phyloP scores from a whole-genome alignment of 2,888 invertebrate species.

The Trachelus iudaicus region DNA sequence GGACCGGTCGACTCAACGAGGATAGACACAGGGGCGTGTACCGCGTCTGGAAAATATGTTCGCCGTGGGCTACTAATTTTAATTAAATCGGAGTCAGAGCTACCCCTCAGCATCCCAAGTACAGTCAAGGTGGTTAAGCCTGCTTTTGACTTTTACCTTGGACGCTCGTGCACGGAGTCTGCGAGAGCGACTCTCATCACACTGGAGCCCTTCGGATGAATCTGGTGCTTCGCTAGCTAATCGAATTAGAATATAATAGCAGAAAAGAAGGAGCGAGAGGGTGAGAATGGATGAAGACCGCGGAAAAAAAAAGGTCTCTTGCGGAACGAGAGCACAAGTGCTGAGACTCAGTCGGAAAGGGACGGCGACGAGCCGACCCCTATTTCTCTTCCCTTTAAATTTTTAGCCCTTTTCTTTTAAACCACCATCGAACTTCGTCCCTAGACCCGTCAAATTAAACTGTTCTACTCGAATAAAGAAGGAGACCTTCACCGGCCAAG shows the following conservation, averaged over 20 bases:
- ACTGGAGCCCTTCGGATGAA: not conserved
- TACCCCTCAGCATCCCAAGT: conserved; percentile 36
- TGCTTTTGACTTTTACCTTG: conserved; percentile 24
- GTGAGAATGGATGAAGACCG: no score
- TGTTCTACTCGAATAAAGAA: not conserved
- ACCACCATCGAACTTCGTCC: not conserved
- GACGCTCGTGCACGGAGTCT: not conserved
- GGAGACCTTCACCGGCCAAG: not conserved
- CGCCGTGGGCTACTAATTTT: conserved; percentile 52
- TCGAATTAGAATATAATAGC: not conserved
- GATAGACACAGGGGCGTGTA: conserved; percentile 30
- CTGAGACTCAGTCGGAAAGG: not conserved
- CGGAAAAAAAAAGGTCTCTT: no score
- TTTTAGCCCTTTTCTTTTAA: not conserved
- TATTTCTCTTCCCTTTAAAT: not conserved
- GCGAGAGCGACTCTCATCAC: not conserved
- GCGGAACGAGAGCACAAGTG: not conserved
- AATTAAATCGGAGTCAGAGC: conserved; percentile 54
- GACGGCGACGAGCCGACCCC: not conserved
- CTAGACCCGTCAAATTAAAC: not conserved
- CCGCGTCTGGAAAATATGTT: conserved; percentile 41
- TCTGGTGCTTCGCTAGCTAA: not conserved
- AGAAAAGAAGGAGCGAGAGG: not conserved
- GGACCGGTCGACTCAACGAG: not conserved
- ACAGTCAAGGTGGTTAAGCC: conserved; percentile 47